Evolutionary conservation across 2,113 vertebrate species (phyloP), one percentile per base, ranked within the genome.

Genomic region (Oostethus manadensis): DNA sequence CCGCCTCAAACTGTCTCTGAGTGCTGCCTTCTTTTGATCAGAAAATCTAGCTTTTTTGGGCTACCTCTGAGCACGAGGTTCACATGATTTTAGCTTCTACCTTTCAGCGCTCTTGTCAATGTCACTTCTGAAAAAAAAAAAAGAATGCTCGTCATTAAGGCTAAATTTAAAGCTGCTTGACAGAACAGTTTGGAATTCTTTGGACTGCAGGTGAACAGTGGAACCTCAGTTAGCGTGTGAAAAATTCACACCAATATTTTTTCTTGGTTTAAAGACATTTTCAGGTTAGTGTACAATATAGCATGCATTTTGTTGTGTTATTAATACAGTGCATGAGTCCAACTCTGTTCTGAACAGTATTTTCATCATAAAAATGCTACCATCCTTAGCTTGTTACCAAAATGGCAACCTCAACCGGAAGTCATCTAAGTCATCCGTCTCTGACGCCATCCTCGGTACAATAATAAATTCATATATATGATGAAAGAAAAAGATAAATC

Each of bases 1-100:
- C 33, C 61, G 58, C 59, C 51, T 64, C 49, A 20, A 38, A 56
- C 56, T 60, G 62, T 69, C 80, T 82, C 64, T 57, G 23, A 66
- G 50, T 16, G 38, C 47, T 6, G 48, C 22, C 8, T 17, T 68
- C 43, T 70, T 79, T 58, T 79, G 63, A 81, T 77, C 70, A 60
- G 49, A 65, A 21, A 69, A 45, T 38, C n/a, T n/a, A 18, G 56
- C 21, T 49, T 58, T 63, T 64, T 69, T 55, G 26, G 38, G 58
- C 44, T 70, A 62, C 60, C 69, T 60, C 42, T 21, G 0, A 68
- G 67, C 56, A 60, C 70, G 53, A 66, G 48, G 42, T 64, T 69
- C 44, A 66, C 74, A 59, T 51, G 4, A 62, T 21, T 29, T 67
- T 42, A 48, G 54, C 70, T 76, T 64, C 18, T 72, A 55, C 63